These are phyloP conservation scores for Trichomalopsis sarcophagae DNA, from an alignment of 1,140 invertebrate genomes.

Conservation along the genomic window DNA sequence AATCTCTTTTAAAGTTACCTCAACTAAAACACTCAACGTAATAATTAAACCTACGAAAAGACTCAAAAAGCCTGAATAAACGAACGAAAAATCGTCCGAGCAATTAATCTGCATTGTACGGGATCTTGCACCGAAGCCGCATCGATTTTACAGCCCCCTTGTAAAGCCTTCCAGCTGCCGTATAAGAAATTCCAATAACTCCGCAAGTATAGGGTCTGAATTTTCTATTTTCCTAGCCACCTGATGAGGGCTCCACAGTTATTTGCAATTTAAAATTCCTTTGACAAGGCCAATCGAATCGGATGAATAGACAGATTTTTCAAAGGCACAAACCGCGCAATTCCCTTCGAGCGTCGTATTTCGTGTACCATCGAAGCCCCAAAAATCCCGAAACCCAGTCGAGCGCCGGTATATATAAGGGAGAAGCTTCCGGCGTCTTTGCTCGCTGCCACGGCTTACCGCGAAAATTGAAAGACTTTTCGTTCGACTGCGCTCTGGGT, in stretches of 20 bases:
- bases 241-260: background rate
- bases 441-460: background rate
- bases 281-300: conserved; percentile 32
- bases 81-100: too few relatives aligned
- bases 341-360: background rate
- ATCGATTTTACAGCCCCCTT: background rate
- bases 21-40: too few relatives aligned
- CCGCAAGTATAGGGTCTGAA: background rate
- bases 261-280: conserved; percentile 43
- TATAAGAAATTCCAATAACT: conserved; percentile 33
- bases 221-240: background rate
- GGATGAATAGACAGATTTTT: conserved; percentile 30
- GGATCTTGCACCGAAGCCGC: too few relatives aligned
- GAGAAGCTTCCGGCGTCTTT: conserved; percentile 7
- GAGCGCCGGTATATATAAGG: background rate
- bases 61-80: too few relatives aligned
- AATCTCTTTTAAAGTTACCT: too few relatives aligned
- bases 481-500: background rate
- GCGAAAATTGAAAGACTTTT: background rate
- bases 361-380: background rate
- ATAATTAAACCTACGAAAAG: too few relatives aligned
- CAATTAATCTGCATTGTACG: too few relatives aligned
- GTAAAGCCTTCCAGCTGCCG: background rate
- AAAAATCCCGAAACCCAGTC: background rate
- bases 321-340: background rate